phyloP scores from a whole-genome alignment of 2,888 invertebrate species.

The Rapana venosa region DNA sequence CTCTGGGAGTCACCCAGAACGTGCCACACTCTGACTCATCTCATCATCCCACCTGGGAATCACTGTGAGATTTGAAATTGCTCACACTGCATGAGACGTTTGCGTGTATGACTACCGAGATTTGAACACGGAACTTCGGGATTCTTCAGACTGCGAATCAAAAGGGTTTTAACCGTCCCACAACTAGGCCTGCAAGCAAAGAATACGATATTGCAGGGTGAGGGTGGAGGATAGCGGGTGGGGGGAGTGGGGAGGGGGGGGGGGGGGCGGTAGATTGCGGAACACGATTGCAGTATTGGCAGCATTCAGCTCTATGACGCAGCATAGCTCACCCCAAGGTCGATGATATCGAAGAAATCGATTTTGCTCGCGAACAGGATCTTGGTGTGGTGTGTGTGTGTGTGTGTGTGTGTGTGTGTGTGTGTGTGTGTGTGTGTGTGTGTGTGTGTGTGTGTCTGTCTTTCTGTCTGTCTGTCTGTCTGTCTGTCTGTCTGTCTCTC shows the following conservation, averaged over 20 bases:
- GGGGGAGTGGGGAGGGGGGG: neutral
- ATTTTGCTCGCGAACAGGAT: neutral
- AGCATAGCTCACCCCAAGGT: too few species aligned
- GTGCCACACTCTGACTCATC: too few species aligned
- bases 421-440: conserved; percentile 1
- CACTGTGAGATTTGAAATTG: too few species aligned
- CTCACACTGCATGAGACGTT: too few species aligned
- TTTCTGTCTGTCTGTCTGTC: neutral
- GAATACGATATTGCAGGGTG: neutral
- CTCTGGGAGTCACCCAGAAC: too few species aligned
- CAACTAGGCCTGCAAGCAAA: too few species aligned
- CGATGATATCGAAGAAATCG: too few species aligned
- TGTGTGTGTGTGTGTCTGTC: neutral
- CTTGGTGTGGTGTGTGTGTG: neutral
- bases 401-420: conserved; percentile 1
- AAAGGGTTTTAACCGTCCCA: too few species aligned
- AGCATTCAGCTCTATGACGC: neutral
- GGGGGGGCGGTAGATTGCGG: neutral
- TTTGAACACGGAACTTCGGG: too few species aligned
- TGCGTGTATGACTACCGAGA: too few species aligned
- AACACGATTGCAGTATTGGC: neutral
- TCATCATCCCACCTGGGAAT: too few species aligned
- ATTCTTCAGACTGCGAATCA: too few species aligned
- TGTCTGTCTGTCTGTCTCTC: neutral
- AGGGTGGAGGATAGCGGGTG: neutral